These are phyloP conservation scores for Brachyhypopomus gauderio DNA, from an alignment of 2,113 vertebrate genomes.

Conservation along the genomic window DNA sequence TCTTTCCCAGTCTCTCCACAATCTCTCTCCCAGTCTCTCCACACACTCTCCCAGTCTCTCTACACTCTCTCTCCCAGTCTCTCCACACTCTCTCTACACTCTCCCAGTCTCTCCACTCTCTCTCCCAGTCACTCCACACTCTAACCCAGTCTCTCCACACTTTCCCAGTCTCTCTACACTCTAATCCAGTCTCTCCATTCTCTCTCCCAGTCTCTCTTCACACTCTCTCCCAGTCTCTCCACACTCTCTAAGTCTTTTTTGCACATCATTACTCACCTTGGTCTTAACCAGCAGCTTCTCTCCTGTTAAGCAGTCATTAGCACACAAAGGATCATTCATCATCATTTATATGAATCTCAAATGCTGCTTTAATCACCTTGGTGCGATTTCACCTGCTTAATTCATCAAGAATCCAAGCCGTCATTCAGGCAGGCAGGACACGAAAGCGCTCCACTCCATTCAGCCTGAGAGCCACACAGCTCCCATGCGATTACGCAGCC, in stretches of 20 bases:
- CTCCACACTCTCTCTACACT: too few species aligned
- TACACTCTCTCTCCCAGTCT: too few species aligned
- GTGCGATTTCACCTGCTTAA: slow-evolving; percentile 20
- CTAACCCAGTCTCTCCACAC: too few species aligned
- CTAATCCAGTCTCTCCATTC: too few species aligned
- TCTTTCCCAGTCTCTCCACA: not conserved
- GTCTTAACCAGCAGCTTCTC: slow-evolving; percentile 32
- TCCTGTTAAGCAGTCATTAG: slow-evolving; percentile 23
- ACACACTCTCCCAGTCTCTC: too few species aligned
- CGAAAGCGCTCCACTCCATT: not conserved
- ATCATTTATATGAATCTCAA: slow-evolving; percentile 35
- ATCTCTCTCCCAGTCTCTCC: not conserved
- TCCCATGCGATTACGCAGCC: not conserved
- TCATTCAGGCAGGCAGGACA: not conserved
- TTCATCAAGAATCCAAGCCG: slow-evolving; percentile 9
- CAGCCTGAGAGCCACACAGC: not conserved
- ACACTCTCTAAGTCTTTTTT: too few species aligned
- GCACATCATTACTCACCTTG: slow-evolving; percentile 15
- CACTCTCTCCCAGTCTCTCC: too few species aligned
- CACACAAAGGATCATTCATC: slow-evolving; percentile 43
- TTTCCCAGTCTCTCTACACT: too few species aligned
- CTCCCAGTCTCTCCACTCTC: too few species aligned
- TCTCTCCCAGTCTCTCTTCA: too few species aligned
- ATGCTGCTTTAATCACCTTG: slow-evolving; percentile 33
- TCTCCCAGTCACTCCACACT: too few species aligned